Percentiles rank a stretch among this genome's conserved stretches.
phyloP scores from a whole-genome alignment of 2,797 vertebrate species.

The Botia almorhae region DNA sequence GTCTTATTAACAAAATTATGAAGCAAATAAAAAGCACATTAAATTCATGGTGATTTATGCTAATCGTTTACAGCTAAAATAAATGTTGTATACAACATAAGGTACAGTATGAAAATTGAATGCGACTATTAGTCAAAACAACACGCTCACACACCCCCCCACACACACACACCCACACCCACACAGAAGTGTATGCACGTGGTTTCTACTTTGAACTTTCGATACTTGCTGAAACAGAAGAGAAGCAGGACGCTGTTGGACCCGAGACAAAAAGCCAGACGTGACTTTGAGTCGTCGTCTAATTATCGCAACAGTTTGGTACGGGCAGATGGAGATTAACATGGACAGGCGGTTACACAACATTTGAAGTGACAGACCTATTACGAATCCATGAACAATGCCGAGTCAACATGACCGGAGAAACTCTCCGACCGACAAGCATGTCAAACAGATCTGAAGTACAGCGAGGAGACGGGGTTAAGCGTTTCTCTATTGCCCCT shows the following conservation, averaged over 20 bases:
- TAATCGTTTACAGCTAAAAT: background rate
- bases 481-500: conserved; percentile 3
- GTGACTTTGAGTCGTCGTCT: conserved; percentile 25
- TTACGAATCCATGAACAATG: conserved; percentile 33
- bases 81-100: background rate
- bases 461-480: background rate
- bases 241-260: conserved; percentile 64
- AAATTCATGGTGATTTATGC: background rate
- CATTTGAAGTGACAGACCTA: conserved; percentile 46
- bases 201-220: conserved; percentile 71
- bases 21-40: background rate
- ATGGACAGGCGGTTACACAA: conserved; percentile 43
- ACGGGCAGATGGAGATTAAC: conserved; percentile 17
- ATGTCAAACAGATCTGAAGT: background rate
- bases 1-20: background rate
- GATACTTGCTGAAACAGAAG: conserved; percentile 69
- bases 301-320: conserved; percentile 35
- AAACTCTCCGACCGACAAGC: background rate
- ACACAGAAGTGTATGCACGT: conserved; percentile 58
- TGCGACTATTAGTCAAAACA: conserved; percentile 53
- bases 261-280: conserved; percentile 20
- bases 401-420: conserved; percentile 23
- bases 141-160: too few relatives aligned
- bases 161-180: background rate
- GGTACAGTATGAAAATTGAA: background rate